Evolutionary conservation across 1,140 invertebrate species (phyloP).

Genomic region (Saccostrea glomerata): DNA sequence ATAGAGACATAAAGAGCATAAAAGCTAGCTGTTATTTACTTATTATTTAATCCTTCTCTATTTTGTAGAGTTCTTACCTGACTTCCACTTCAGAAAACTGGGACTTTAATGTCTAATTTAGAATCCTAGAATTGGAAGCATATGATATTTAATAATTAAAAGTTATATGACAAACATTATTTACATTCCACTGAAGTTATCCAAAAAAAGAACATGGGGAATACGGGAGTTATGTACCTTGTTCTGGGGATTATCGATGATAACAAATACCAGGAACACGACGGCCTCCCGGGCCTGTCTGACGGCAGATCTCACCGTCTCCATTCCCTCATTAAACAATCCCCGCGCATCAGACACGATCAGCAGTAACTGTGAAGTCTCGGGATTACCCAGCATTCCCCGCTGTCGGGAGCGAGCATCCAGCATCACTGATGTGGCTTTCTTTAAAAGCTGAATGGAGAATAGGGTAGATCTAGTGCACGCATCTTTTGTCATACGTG

Average conservation of each 20-base stretch:
- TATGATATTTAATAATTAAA: not conserved
- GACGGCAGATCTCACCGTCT: slow-evolving; percentile 88
- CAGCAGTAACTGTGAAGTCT: slow-evolving; percentile 88
- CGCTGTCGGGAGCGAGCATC: slow-evolving; percentile 65
- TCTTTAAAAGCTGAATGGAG: slow-evolving; percentile 87
- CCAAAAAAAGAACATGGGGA: not conserved
- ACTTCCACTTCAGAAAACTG: slow-evolving; percentile 83
- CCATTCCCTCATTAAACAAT: slow-evolving; percentile 91
- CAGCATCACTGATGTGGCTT: slow-evolving; percentile 81
- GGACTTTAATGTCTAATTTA: slow-evolving; percentile 92
- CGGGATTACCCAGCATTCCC: slow-evolving; percentile 62
- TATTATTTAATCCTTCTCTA: too few relatives aligned
- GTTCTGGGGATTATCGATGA: slow-evolving; percentile 95
- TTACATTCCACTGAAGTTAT: too few relatives aligned
- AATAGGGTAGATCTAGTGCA: not conserved
- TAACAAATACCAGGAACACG: slow-evolving; percentile 96
- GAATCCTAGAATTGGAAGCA: slow-evolving; percentile 83
- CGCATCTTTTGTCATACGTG: too few relatives aligned
- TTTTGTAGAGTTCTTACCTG: slow-evolving; percentile 50
- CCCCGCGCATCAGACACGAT: slow-evolving; percentile 95
- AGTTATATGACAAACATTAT: too few relatives aligned
- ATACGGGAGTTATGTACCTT: slow-evolving; percentile 82
- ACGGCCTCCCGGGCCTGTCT: slow-evolving; percentile 87
- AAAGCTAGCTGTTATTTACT: too few relatives aligned
- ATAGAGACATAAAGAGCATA: too few relatives aligned